A percentile compares a stretch with the other conserved stretches of the same genome.
Conservation (phyloP, 2,113 vertebrate species). For the Stercorarius parasiticus region DNA sequence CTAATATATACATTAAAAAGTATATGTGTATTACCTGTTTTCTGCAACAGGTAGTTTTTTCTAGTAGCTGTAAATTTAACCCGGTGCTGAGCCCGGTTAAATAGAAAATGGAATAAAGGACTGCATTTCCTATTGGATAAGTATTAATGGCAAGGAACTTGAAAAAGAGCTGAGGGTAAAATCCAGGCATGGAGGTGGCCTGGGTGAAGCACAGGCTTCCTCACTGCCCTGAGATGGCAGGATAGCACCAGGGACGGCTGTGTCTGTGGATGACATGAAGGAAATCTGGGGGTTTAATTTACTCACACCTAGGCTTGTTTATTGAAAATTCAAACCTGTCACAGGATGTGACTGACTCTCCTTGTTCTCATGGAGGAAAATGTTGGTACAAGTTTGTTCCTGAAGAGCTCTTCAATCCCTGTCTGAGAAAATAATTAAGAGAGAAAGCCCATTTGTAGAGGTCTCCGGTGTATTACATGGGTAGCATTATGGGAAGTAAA, state of each 20-base stretch:
- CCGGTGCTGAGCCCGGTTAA: not conserved
- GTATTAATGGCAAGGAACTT: not conserved
- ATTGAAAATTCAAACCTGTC: not conserved
- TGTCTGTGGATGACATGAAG: rapidly evolving
- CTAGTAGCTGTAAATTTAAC: not conserved
- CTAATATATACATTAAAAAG: not conserved
- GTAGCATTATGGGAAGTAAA: not conserved
- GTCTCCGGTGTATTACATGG: not conserved
- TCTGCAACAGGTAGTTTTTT: not conserved
- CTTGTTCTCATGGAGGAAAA: not conserved
- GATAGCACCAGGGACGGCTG: not conserved
- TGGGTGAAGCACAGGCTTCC: not conserved
- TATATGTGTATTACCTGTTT: not conserved
- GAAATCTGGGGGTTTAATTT: not conserved
- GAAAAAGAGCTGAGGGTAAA: not conserved
- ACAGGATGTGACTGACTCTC: not conserved
- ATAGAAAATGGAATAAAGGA: not conserved
- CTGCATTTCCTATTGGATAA: not conserved
- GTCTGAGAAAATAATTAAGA: not conserved
- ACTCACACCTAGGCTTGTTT: not conserved
- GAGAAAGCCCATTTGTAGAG: not conserved
- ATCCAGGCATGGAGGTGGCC: not conserved
- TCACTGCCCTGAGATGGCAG: not conserved
- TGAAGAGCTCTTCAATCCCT: not conserved
- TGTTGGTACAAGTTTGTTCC: not conserved